Conservation (phyloP, 1,140 invertebrate species). For the Dolichoris vasculosae region DNA sequence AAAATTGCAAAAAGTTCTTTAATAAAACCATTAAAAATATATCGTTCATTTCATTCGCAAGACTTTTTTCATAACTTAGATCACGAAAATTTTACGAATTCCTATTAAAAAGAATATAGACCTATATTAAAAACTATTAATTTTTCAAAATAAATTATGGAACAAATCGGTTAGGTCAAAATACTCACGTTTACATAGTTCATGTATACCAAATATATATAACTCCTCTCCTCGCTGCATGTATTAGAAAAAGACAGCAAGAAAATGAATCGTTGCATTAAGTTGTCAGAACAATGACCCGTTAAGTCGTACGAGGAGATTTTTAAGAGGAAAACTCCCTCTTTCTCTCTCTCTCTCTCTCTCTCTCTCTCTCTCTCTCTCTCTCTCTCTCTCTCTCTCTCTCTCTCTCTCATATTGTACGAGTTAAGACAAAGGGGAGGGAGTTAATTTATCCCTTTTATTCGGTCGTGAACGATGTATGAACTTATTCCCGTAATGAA, state of each 20-base stretch:
- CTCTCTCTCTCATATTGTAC: neutral
- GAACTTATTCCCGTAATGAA: neutral
- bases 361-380: neutral
- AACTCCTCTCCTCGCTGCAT: neutral
- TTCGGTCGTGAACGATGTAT: neutral
- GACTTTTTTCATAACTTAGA: no score
- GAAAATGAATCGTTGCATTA: neutral
- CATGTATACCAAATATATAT: no score
- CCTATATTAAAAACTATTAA: neutral
- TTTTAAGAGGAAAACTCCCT: neutral
- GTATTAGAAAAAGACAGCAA: no score
- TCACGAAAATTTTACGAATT: no score
- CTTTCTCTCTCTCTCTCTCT: neutral
- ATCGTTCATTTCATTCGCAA: no score
- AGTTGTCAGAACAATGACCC: neutral
- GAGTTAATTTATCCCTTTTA: neutral
- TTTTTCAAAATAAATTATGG: neutral
- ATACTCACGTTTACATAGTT: neutral
- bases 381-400: neutral
- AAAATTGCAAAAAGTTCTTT: no score
- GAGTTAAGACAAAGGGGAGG: no score
- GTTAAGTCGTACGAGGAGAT: neutral
- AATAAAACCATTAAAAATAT: no score
- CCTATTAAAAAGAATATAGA: no score
- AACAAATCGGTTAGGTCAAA: neutral